Evolutionary conservation across 1,140 invertebrate species (phyloP).

Genomic region (Drosophila pandora): DNA sequence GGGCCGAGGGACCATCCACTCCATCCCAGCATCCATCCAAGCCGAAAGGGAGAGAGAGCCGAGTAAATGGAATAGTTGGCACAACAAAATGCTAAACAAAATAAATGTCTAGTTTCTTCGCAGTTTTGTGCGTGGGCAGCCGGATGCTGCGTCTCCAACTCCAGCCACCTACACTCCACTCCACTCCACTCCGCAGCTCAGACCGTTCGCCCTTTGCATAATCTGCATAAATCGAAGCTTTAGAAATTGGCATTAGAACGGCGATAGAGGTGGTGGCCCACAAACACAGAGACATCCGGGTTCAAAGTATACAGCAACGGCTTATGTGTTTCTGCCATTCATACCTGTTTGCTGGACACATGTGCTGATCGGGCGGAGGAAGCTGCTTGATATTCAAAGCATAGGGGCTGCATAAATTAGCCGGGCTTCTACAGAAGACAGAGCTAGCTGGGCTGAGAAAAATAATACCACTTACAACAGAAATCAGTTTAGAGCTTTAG

Average conservation of each 20-base stretch:
- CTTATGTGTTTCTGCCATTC: slow-evolving; percentile 11
- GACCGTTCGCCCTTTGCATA: slow-evolving; percentile 45
- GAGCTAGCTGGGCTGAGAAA: neutral
- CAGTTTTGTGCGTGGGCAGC: slow-evolving; percentile 36
- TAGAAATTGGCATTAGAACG: slow-evolving; percentile 58
- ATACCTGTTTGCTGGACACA: slow-evolving; percentile 56
- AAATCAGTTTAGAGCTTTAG: neutral
- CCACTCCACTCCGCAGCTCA: neutral
- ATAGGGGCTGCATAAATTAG: slow-evolving; percentile 68
- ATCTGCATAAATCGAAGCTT: slow-evolving; percentile 63
- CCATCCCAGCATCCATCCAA: neutral
- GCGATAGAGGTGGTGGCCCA: neutral
- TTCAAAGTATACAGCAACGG: slow-evolving; percentile 43
- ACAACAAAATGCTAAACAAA: slow-evolving; percentile 43
- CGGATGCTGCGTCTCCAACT: slow-evolving; percentile 29
- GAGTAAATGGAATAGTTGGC: slow-evolving; percentile 29
- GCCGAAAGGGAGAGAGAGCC: slow-evolving; percentile 25
- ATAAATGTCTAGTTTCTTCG: slow-evolving; percentile 19
- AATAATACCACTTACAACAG: slow-evolving; percentile 13
- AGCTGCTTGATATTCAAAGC: slow-evolving; percentile 65
- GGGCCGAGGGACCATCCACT: too few species aligned
- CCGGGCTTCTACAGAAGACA: slow-evolving; percentile 19
- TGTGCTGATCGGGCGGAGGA: slow-evolving; percentile 48
- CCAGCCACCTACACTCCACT: slow-evolving; percentile 29
- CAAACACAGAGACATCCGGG: slow-evolving; percentile 50